A percentile compares a stretch with the other conserved stretches of the same genome.
Evolutionary conservation across 1,140 invertebrate species (phyloP).

Genomic region (Stenopsyche tienmushanensis): DNA sequence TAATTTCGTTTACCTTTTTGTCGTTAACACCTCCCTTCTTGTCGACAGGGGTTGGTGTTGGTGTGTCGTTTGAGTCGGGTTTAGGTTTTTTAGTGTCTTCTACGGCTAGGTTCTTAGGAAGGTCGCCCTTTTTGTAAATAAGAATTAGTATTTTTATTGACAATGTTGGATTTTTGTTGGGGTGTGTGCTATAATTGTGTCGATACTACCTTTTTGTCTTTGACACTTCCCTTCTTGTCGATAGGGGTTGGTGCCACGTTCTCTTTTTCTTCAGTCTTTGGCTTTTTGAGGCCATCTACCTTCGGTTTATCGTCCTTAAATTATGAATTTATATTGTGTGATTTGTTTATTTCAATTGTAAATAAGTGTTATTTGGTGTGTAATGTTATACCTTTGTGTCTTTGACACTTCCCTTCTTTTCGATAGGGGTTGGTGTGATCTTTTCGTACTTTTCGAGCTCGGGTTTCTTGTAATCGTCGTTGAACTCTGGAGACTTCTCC

Average conservation of each 20-base stretch:
- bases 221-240: constrained; percentile 33
- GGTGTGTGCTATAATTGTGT: constrained; percentile 47
- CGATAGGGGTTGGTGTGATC: constrained; percentile 51
- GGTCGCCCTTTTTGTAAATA: constrained; percentile 2
- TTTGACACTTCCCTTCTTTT: constrained; percentile 33
- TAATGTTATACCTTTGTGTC: constrained; percentile 36
- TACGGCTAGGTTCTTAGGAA: not conserved
- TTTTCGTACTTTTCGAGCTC: constrained; percentile 66
- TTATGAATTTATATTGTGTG: no score
- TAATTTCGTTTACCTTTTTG: constrained; percentile 20
- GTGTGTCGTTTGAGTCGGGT: constrained; percentile 64
- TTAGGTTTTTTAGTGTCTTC: constrained; percentile 62
- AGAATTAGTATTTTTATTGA: not conserved
- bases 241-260: constrained; percentile 54
- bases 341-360: no score
- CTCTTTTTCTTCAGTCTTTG: constrained; percentile 66
- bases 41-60: constrained; percentile 49
- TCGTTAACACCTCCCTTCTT: constrained; percentile 34
- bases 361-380: constrained; percentile 19
- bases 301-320: constrained; percentile 7
- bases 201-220: constrained; percentile 34
- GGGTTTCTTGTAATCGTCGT: constrained; percentile 58
- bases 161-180: no score
- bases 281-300: constrained; percentile 56
- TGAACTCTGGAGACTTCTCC: constrained; percentile 14